A percentile compares a stretch with the other conserved stretches of the same genome.
Conservation (phyloP, 2,113 vertebrate genomes). For the Syrmaticus mikado region DNA sequence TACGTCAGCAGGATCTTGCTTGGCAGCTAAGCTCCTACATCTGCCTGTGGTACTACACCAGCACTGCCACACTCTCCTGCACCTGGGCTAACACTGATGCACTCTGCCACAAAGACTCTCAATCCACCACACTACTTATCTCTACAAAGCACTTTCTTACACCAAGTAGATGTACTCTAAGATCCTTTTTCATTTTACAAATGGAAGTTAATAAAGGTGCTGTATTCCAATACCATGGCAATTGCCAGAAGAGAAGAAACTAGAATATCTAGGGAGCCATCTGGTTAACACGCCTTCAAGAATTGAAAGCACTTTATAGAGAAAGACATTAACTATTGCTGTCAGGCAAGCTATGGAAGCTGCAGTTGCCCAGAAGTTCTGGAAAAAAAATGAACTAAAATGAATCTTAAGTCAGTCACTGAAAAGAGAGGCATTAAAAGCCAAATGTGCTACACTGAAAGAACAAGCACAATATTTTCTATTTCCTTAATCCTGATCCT, state of each 20-base stretch:
- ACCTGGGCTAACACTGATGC: background rate
- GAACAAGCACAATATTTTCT: rapidly evolving
- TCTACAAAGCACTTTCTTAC: background rate
- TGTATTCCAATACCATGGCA: background rate
- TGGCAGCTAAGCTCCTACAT: background rate
- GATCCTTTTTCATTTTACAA: background rate
- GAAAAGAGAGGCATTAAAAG: background rate
- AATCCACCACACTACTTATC: background rate
- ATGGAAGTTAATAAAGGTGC: background rate
- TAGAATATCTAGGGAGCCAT: background rate
- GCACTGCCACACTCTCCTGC: background rate
- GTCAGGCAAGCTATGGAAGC: background rate
- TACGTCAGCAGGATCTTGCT: background rate
- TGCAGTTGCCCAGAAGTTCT: background rate
- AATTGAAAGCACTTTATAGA: background rate
- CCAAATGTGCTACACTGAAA: background rate
- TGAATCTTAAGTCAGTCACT: background rate
- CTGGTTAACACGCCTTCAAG: background rate
- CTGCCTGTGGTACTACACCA: background rate
- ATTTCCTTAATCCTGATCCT: background rate
- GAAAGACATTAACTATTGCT: background rate
- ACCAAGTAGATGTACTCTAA: background rate
- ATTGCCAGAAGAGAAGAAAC: background rate
- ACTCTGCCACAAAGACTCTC: background rate
- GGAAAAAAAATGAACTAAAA: background rate